phyloP scores from a whole-genome alignment of 2,797 vertebrate species.

The Etheostoma nigrum region DNA sequence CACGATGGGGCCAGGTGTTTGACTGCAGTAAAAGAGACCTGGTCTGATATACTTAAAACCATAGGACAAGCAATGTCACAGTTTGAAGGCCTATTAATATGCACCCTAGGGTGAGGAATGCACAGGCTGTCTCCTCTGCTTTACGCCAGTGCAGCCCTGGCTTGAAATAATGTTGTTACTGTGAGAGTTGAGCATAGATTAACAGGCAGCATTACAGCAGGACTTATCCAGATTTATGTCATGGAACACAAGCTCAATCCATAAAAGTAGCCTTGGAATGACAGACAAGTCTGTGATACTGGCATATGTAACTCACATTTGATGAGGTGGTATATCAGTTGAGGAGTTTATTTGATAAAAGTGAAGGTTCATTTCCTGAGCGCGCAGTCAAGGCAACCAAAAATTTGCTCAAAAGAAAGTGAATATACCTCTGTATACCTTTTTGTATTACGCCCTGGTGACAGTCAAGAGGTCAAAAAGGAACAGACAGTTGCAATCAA shows the following conservation, averaged over 20 bases:
- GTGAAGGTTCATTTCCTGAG: slow-evolving; percentile 42
- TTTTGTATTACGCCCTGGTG: slow-evolving; percentile 37
- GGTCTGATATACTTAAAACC: slow-evolving; percentile 54
- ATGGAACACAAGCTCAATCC: slow-evolving; percentile 55
- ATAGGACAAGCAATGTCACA: slow-evolving; percentile 77
- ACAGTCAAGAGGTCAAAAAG: slow-evolving; percentile 32
- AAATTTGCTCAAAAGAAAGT: slow-evolving; percentile 36
- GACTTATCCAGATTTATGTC: slow-evolving; percentile 76
- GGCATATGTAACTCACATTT: slow-evolving; percentile 23
- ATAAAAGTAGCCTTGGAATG: slow-evolving; percentile 52
- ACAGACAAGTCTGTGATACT: slow-evolving; percentile 32
- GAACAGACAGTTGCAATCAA: slow-evolving; percentile 39
- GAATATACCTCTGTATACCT: slow-evolving; percentile 45
- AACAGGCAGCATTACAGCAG: slow-evolving; percentile 67
- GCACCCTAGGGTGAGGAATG: slow-evolving; percentile 75
- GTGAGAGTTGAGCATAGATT: slow-evolving; percentile 67
- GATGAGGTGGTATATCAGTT: slow-evolving; percentile 25
- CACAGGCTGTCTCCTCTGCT: slow-evolving; percentile 66
- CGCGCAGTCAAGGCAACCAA: slow-evolving; percentile 33
- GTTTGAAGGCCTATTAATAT: slow-evolving; percentile 78
- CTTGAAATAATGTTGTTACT: slow-evolving; percentile 80
- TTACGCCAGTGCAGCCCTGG: slow-evolving; percentile 55
- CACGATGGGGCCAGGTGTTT: slow-evolving; percentile 28
- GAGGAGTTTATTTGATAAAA: slow-evolving; percentile 50
- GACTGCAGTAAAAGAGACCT: slow-evolving; percentile 43